Percentiles rank a stretch among this genome's conserved stretches.
These are phyloP conservation scores for Bradypodion pumilum DNA, from an alignment of 2,797 vertebrate genomes.

Conservation along the genomic window DNA sequence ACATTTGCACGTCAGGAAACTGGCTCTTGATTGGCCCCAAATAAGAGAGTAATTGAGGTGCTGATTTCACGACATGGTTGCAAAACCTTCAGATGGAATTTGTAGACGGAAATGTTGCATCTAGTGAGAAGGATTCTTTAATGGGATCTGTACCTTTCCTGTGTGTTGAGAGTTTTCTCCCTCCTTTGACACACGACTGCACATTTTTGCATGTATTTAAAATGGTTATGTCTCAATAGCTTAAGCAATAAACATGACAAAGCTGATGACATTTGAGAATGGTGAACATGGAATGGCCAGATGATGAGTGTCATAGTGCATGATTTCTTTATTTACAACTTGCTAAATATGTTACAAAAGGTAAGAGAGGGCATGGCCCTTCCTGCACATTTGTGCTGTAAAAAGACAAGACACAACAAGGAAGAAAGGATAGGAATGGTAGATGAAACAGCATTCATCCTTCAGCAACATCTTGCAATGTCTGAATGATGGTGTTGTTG, in stretches of 20 bases:
- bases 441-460: background rate
- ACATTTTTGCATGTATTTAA: background rate
- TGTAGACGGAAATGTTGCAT: conserved; percentile 11
- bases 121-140: background rate
- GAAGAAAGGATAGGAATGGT: background rate
- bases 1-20: conserved; percentile 19
- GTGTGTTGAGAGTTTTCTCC: background rate
- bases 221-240: background rate
- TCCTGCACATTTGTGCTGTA: background rate
- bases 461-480: background rate
- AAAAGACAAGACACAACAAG: background rate
- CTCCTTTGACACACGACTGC: background rate
- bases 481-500: background rate
- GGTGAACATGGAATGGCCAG: background rate
- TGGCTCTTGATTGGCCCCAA: conserved; percentile 14
- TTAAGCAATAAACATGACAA: background rate
- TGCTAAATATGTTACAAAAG: background rate
- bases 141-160: background rate
- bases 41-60: conserved; percentile 25
- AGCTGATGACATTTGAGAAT: background rate
- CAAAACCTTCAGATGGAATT: conserved; percentile 17
- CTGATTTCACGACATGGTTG: conserved; percentile 22
- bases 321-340: background rate
- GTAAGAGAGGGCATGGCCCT: background rate
- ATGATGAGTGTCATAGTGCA: background rate